These are phyloP conservation scores for Gadopsis bispinosus DNA, from an alignment of 2,797 vertebrate species.

Conservation along the genomic window DNA sequence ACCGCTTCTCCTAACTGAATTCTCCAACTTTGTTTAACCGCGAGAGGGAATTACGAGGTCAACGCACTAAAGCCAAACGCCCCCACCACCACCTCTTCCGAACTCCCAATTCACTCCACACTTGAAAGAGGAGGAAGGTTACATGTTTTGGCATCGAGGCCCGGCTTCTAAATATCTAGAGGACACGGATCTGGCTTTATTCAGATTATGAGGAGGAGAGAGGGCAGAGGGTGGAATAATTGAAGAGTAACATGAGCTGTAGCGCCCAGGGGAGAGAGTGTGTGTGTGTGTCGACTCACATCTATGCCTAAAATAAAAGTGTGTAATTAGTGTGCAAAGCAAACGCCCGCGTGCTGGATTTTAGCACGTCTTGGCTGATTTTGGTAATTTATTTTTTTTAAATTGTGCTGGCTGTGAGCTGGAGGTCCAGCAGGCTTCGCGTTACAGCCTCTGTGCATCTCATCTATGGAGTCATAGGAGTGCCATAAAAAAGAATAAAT, in stretches of 20 bases:
- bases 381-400: slow-evolving; percentile 37
- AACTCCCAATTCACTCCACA: slow-evolving; percentile 56
- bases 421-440: slow-evolving; percentile 62
- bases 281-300: slow-evolving; percentile 43
- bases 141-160: slow-evolving; percentile 69
- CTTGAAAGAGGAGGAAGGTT: slow-evolving; percentile 69
- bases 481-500: no score
- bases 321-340: slow-evolving; percentile 57
- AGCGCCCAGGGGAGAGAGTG: slow-evolving; percentile 56
- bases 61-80: slow-evolving; percentile 21
- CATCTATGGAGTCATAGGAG: no score
- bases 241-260: slow-evolving; percentile 68
- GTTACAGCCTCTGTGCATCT: slow-evolving; percentile 67
- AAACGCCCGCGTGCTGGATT: slow-evolving; percentile 48
- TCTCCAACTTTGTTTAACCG: slow-evolving; percentile 66
- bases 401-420: slow-evolving; percentile 58
- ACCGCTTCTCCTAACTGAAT: slow-evolving; percentile 43
- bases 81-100: background rate
- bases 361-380: slow-evolving; percentile 67
- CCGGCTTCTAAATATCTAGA: slow-evolving; percentile 74
- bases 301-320: slow-evolving; percentile 55
- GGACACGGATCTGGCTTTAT: slow-evolving; percentile 72
- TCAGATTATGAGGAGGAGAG: slow-evolving; percentile 66
- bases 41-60: slow-evolving; percentile 59
- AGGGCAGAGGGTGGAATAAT: slow-evolving; percentile 75